Evolutionary conservation across 2,797 vertebrate species (phyloP).

Genomic region (Xenops minutus): DNA sequence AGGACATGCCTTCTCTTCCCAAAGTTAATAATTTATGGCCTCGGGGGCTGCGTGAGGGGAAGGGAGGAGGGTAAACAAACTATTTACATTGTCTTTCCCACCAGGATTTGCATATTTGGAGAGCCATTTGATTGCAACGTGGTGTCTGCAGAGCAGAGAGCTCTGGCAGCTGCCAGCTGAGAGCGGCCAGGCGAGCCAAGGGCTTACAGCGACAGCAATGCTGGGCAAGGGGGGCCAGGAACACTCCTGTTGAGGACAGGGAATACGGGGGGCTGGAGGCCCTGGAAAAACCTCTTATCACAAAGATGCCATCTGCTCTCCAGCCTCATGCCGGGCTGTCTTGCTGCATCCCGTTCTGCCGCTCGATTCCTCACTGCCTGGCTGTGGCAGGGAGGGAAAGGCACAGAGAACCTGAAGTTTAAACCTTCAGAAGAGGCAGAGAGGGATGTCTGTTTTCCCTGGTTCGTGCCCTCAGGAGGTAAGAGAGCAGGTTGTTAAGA

Average conservation of each 20-base stretch:
- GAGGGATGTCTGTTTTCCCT: neutral
- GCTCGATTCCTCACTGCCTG: neutral
- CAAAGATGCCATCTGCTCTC: neutral
- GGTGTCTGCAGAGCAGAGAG: neutral
- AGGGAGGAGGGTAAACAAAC: constrained; percentile 54
- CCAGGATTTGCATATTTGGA: constrained; percentile 51
- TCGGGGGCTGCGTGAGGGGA: neutral
- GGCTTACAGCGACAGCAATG: neutral
- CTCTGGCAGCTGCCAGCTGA: neutral
- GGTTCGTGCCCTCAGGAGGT: neutral
- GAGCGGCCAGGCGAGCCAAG: neutral
- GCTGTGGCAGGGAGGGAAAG: neutral
- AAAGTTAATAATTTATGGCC: constrained; percentile 56
- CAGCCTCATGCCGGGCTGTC: neutral
- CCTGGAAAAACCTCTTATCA: neutral
- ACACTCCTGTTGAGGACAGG: neutral
- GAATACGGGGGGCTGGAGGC: neutral
- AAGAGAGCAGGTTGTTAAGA: neutral
- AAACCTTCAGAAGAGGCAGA: neutral
- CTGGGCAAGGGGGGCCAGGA: neutral
- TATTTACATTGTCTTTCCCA: constrained; percentile 26
- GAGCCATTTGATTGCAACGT: constrained; percentile 1
- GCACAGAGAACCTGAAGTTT: neutral
- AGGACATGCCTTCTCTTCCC: neutral
- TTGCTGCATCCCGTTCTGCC: neutral